Base-by-base conservation (phyloP, 23 tunicate genomes). In the Styela clava region DNA sequence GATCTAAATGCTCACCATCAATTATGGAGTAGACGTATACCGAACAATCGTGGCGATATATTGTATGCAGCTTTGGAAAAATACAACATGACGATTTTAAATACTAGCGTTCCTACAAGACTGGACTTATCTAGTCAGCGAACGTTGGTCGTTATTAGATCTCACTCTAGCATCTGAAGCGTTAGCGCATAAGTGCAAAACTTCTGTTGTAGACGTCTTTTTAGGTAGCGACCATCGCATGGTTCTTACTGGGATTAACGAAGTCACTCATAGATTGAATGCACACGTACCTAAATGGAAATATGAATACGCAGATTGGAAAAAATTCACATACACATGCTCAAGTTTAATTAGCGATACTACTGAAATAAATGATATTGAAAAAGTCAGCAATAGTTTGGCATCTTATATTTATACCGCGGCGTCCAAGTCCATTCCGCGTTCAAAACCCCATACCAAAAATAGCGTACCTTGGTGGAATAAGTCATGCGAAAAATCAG, bases 201-300 rank as follows among this genome's bases (percentile, higher is more conserved):
- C 31, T 5, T 26, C 30, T 9, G 71, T 65, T 28, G 7, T 65
- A 3, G 71, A 65, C 16, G 31, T 21, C 20, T 65, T 65, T 26
- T 65, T 65, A 65, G 71, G 71, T 25, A 65, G 71, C 64, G 64
- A 61, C 64, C 64, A 61, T 61, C 21, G 19, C 64, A 61, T 61
- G 19, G 21, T 61, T 19, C 21, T 21, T 19, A 61, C 64, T 61
- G 21, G 20, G 19, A 19, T 19, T 61, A 61, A 61, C 64, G 21
- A 61, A 19, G 20, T 19, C 21, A 21, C 21, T 61, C 64, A 19
- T 19, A 61, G 19, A 21, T 61, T 21, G 21, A 21, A 61, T 61
- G 21, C 64, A 19, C 19, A 21, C 19, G 20, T 19, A 21, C 21
- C 21, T 21, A 19, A 19, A 19, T 61, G 64, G 64, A 61, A 61